phyloP scores from a whole-genome alignment of 1,140 invertebrate genomes.

The Muscidifurax raptorellus region DNA sequence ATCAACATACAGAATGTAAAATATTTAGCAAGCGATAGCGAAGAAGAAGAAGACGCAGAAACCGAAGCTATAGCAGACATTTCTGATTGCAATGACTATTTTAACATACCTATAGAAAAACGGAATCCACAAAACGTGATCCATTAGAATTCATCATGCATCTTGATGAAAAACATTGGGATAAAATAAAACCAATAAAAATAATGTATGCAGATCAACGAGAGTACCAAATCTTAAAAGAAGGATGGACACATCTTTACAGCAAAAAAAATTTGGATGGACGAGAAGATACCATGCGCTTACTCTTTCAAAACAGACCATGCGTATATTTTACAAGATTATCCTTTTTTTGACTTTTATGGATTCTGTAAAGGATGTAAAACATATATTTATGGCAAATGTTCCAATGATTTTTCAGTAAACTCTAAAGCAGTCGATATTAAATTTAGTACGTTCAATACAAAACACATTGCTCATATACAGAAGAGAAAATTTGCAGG shows the following conservation, averaged over 20 bases:
- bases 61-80: no score
- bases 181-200: neutral
- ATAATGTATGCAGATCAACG: neutral
- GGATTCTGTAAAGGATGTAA: neutral
- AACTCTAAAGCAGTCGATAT: neutral
- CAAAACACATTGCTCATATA: neutral
- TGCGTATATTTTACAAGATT: neutral
- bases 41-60: no score
- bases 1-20: no score
- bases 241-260: neutral
- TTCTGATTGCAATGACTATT: no score
- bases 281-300: neutral
- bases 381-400: neutral
- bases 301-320: neutral
- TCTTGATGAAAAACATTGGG: no score
- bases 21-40: no score
- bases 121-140: no score
- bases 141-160: no score
- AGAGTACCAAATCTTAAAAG: neutral
- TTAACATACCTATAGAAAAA: no score
- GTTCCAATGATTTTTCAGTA: neutral
- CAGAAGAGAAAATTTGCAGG: neutral
- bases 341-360: constrained; percentile 1
- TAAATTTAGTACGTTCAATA: neutral
- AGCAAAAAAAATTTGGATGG: neutral